Conservation (phyloP, 2,888 invertebrate species). For the Matsumyia berberina region DNA sequence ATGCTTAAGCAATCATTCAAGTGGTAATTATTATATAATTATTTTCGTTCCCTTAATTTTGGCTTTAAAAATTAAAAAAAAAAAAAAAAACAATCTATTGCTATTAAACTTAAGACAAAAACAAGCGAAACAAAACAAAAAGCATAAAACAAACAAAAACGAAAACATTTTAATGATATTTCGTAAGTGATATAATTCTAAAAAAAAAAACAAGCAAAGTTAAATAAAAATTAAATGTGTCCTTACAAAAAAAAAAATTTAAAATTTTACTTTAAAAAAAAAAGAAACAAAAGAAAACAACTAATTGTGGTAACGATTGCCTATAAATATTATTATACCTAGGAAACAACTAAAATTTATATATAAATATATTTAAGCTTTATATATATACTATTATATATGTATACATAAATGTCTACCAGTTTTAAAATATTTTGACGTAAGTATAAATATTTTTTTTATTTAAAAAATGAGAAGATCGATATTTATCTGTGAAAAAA, state of each 20-base stretch:
- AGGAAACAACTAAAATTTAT: conserved; percentile 75
- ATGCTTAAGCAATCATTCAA: conserved; percentile 46
- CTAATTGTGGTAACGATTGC: conserved; percentile 74
- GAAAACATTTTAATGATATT: conserved; percentile 70
- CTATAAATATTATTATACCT: conserved; percentile 75
- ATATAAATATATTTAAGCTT: conserved; percentile 70
- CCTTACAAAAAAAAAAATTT: conserved; percentile 66
- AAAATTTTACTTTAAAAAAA: conserved; percentile 65
- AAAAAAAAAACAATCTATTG: conserved; percentile 11
- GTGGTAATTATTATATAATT: conserved; percentile 42
- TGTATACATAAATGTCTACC: conserved; percentile 75
- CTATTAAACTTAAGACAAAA: conserved; percentile 35
- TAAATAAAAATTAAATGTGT: conserved; percentile 60
- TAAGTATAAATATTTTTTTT: conserved; percentile 66
- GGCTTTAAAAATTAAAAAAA: conserved; percentile 47
- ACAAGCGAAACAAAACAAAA: neutral
- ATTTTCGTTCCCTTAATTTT: conserved; percentile 49
- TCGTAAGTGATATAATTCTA: conserved; percentile 75
- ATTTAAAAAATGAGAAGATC: conserved; percentile 51
- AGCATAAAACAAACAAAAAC: conserved; percentile 39
- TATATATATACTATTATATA: conserved; percentile 69
- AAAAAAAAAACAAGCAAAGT: conserved; percentile 40
- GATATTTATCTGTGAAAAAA: conserved; percentile 74
- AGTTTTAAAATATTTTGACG: conserved; percentile 70
- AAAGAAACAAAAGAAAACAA: conserved; percentile 43